phyloP scores from a whole-genome alignment of 2,888 invertebrate species.

The Mythimna loreyi region DNA sequence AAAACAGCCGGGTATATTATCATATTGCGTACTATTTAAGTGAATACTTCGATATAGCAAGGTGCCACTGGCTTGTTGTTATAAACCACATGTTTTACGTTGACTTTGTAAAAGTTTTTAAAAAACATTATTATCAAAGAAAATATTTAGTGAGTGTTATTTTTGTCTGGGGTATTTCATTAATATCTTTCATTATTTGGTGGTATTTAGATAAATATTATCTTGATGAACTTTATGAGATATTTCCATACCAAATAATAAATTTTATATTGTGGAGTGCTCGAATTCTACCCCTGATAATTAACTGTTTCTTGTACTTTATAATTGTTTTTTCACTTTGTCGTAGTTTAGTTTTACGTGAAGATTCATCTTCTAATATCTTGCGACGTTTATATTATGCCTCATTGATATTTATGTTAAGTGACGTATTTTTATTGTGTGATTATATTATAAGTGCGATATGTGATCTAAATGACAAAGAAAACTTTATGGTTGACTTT shows the following conservation, averaged over 20 bases:
- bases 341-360: neutral
- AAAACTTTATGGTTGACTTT: too few relatives aligned
- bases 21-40: rapidly evolving
- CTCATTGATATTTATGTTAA: slow-evolving; percentile 9
- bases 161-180: slow-evolving; percentile 19
- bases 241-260: too few relatives aligned
- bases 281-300: neutral
- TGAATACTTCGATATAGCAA: neutral
- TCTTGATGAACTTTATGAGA: too few relatives aligned
- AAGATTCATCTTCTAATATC: neutral
- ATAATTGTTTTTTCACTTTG: slow-evolving; percentile 8
- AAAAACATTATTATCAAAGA: neutral
- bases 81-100: slow-evolving; percentile 16
- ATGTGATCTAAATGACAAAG: neutral
- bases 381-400: neutral
- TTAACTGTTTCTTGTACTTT: slow-evolving; percentile 8
- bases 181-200: neutral
- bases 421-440: neutral
- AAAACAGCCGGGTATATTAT: neutral
- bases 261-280: too few relatives aligned
- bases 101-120: slow-evolving; percentile 16
- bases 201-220: neutral
- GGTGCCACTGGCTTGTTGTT: slow-evolving; percentile 8
- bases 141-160: neutral
- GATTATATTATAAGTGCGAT: neutral